Percentiles rank a stretch among this genome's conserved stretches.
These are phyloP conservation scores for Metopia argyrocephala DNA, from an alignment of 2,888 invertebrate genomes.

Conservation along the genomic window DNA sequence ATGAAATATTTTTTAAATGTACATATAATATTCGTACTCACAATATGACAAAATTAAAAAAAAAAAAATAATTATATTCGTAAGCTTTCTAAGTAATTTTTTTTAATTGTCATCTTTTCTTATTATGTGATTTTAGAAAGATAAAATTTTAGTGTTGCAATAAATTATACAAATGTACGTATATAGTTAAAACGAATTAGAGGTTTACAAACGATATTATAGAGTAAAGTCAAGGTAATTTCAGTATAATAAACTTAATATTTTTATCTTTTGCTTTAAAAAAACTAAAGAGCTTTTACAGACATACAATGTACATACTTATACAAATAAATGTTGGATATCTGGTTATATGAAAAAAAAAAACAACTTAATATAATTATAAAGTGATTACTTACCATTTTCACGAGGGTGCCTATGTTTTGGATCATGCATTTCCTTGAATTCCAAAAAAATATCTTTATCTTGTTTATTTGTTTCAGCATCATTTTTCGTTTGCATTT, in stretches of 20 bases:
- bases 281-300: background rate
- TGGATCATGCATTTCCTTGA: conserved; percentile 78
- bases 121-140: conserved; percentile 14
- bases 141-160: conserved; percentile 28
- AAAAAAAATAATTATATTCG: background rate
- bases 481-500: conserved; percentile 2
- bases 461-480: conserved; percentile 43
- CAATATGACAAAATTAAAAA: background rate
- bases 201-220: background rate
- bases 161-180: background rate
- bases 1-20: no score
- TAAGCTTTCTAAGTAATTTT: background rate
- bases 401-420: conserved; percentile 77
- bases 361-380: background rate
- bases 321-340: background rate
- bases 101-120: conserved; percentile 6
- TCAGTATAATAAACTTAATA: conserved; percentile 15
- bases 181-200: conserved; percentile 26
- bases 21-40: no score
- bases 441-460: conserved; percentile 66
- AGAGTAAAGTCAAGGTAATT: conserved; percentile 51
- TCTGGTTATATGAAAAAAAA: background rate
- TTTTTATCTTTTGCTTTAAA: background rate
- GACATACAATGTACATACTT: background rate
- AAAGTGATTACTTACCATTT: conserved; percentile 72